phyloP scores from a whole-genome alignment of 23 tunicate species.

The Halocynthia roretzi region DNA sequence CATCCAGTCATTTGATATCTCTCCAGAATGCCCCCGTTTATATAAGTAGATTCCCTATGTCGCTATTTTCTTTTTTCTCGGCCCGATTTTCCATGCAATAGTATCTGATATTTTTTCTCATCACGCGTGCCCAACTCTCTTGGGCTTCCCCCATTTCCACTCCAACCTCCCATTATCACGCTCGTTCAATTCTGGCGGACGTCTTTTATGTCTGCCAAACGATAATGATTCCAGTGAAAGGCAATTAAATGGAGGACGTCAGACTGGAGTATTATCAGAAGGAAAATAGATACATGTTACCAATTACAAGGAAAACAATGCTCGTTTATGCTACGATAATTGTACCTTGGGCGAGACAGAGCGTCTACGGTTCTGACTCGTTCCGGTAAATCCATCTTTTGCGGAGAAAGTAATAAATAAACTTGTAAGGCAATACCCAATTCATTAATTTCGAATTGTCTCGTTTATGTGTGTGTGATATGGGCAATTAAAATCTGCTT shows the following conservation, averaged over 20 bases:
- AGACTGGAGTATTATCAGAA: conserved; percentile 10
- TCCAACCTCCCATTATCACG: background rate
- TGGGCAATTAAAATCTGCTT: conserved; percentile 13
- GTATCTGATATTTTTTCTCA: background rate
- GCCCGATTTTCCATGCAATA: background rate
- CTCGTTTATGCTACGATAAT: background rate
- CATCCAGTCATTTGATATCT: too few relatives aligned
- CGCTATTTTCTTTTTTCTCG: background rate
- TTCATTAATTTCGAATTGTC: conserved; percentile 14
- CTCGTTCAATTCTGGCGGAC: conserved; percentile 17
- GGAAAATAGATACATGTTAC: background rate
- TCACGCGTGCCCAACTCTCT: conserved; percentile 5
- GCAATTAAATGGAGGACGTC: conserved; percentile 13
- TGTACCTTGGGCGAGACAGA: background rate
- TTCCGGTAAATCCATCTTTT: background rate
- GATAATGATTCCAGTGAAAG: conserved; percentile 3
- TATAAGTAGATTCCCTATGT: too few relatives aligned
- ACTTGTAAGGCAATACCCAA: background rate
- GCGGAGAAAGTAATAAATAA: background rate
- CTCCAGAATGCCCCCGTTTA: too few relatives aligned
- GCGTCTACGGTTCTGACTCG: background rate
- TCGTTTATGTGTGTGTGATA: too few relatives aligned
- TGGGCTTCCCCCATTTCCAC: background rate
- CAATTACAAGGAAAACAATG: background rate
- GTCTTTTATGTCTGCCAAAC: conserved; percentile 13